phyloP scores from a whole-genome alignment of 2,797 vertebrate genomes.

The Phylloscopus collybita region DNA sequence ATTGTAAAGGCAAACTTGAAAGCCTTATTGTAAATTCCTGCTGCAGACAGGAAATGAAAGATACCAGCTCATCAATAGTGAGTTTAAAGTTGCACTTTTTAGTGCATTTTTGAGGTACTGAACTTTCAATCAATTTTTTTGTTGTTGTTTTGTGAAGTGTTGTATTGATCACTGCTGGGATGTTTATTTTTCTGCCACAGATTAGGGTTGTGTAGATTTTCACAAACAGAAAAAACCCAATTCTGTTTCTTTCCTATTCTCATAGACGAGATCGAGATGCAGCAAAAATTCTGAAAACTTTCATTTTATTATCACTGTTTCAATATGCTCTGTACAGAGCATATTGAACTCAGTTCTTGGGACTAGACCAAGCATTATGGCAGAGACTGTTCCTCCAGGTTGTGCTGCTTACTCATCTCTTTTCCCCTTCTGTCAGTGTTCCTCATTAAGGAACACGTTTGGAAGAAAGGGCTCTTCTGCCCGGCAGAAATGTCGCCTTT shows the following conservation, averaged over 20 bases:
- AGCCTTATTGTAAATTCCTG: neutral
- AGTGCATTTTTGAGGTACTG: neutral
- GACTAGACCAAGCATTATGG: neutral
- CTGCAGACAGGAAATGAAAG: neutral
- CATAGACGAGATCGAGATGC: neutral
- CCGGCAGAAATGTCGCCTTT: neutral
- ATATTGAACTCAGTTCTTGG: neutral
- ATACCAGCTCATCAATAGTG: neutral
- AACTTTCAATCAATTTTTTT: neutral
- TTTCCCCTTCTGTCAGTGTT: neutral
- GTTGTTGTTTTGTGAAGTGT: neutral
- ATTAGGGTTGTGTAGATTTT: neutral
- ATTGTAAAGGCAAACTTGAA: neutral
- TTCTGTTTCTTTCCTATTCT: neutral
- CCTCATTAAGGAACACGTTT: neutral
- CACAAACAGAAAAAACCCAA: neutral
- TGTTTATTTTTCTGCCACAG: neutral
- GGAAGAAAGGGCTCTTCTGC: neutral
- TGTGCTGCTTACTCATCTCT: slow-evolving; percentile 29
- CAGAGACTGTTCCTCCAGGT: slow-evolving; percentile 13
- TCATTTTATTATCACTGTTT: neutral
- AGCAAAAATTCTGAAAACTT: neutral
- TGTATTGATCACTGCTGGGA: neutral
- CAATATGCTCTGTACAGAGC: neutral
- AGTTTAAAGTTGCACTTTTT: neutral